Evolutionary conservation across 2,797 vertebrate species (phyloP), one percentile per base, ranked within the genome.

Genomic region (Arctocebus calabarensis): DNA sequence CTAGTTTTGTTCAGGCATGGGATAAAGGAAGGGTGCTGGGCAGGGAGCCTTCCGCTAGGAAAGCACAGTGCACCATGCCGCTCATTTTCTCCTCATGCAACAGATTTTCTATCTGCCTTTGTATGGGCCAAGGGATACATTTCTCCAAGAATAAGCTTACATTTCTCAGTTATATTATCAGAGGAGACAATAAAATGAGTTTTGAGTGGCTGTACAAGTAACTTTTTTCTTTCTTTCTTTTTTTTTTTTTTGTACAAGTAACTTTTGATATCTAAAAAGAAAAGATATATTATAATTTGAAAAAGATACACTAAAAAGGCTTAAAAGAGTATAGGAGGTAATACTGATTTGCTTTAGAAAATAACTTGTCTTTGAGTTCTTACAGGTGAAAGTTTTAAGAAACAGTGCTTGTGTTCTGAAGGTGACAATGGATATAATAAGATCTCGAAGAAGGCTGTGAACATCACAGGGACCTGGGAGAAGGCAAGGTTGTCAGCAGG

Each of bases 181-280:
- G 34, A 90, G 66, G 52, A 57, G 57, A 79, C 87, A 37, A 88
- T 70, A 75, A 71, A 40, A 70, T 68, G 68, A 40, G 70, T 85
- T 84, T 77, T 84, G 85, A 91, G 73, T 59, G 62, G 40, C 86
- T 40, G 3, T 6, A 55, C 34, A 93, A 94, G 74, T 48, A 17
- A 59, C 55, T 66, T 88, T 68, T 95, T n/a, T n/a, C n/a, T n/a
- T n/a, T n/a, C n/a, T n/a, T n/a, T n/a, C n/a, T n/a, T n/a, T n/a
- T n/a, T n/a, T n/a, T n/a, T n/a, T n/a, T n/a, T n/a, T n/a, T n/a
- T 40, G 3, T 6, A 55, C 34, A 93, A 94, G 74, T 48, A 17
- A 59, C 55, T 66, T 88, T 68, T 95, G 37, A 71, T 22, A 70
- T 52, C 34, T 57, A 32, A 22, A 81, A 84, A 77, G 73, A 55